Percentiles rank a stretch among this genome's conserved stretches.
Conservation (phyloP, 2,797 vertebrate species). For the Pipistrellus nathusii region DNA sequence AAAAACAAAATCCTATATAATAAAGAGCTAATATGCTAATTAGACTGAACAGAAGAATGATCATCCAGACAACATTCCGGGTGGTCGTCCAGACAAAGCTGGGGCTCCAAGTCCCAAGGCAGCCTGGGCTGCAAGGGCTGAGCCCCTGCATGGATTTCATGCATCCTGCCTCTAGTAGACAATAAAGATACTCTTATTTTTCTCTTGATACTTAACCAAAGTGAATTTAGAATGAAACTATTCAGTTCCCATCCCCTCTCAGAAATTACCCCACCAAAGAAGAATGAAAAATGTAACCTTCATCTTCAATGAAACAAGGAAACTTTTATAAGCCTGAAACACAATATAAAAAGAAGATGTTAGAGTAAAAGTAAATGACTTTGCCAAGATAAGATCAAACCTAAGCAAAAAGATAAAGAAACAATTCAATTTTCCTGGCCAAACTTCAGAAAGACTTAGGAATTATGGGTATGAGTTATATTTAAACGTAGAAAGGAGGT, state of each 20-base stretch:
- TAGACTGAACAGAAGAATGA: too few species aligned
- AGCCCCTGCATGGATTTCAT: too few species aligned
- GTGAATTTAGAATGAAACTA: not conserved
- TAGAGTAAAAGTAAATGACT: not conserved
- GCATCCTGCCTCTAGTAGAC: not conserved
- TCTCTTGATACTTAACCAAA: constrained; percentile 9
- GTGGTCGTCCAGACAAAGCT: too few species aligned
- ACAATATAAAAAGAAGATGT: not conserved
- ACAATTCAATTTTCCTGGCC: not conserved
- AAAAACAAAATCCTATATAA: not conserved
- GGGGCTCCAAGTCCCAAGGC: too few species aligned
- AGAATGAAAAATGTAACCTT: not conserved
- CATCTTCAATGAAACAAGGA: not conserved
- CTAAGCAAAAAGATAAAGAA: not conserved
- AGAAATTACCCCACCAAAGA: not conserved
- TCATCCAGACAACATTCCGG: too few species aligned
- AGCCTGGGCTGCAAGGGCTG: too few species aligned
- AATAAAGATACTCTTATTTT: not conserved
- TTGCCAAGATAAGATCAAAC: not conserved
- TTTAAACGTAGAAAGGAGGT: not conserved
- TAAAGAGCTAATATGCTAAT: too few species aligned
- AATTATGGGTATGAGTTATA: not conserved
- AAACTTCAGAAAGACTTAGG: not conserved
- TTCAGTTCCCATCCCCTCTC: not conserved
- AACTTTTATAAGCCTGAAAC: not conserved